Evolutionary conservation across 2,888 invertebrate species (phyloP), one percentile per base, ranked within the genome.

Genomic region (Tholera decimalis): DNA sequence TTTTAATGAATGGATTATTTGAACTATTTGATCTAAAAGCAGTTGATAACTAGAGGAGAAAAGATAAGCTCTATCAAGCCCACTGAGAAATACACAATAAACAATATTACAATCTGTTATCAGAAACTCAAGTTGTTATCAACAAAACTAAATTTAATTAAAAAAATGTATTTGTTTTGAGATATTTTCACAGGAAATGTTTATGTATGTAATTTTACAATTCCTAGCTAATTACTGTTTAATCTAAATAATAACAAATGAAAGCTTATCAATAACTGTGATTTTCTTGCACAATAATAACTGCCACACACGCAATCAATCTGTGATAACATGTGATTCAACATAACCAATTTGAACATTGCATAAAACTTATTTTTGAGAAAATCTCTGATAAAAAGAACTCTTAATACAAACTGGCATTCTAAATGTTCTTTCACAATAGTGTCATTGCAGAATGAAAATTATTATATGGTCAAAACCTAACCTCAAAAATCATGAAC

Each of bases 401-500:
- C 22, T 44, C 9, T 9, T 0, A 13, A 11, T 5, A 37, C 1
- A 26, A 35, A 33, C 18, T 18, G 15, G 24, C 2, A n/a, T n/a
- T 15, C 1, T n/a, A 5, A 13, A 15, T 28, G 22, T 18, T 13
- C 20, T n/a, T 54, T 53, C 9, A 15, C 4, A 18, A n/a, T 41
- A 49, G 7, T 28, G 3, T 43, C 22, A 53, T 20, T n/a, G 28
- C 30, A 20, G 11, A 66, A 28, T 35, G 13, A 47, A 9, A 22
- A n/a, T 8, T 3, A 50, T 6, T 11, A 30, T 22, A 37, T 8
- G 18, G 11, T 24, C 3, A 26, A 41, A n/a, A 68, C 41, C 0
- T 69, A 70, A 70, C 69, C 72, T 70, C n/a, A 55, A 33, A 69
- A 69, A 39, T 1, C 3, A n/a, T 3, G 0, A 50, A 49, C 33